These are phyloP conservation scores for Drosophila arizonae DNA, from an alignment of 1,140 invertebrate species.

Conservation along the genomic window DNA sequence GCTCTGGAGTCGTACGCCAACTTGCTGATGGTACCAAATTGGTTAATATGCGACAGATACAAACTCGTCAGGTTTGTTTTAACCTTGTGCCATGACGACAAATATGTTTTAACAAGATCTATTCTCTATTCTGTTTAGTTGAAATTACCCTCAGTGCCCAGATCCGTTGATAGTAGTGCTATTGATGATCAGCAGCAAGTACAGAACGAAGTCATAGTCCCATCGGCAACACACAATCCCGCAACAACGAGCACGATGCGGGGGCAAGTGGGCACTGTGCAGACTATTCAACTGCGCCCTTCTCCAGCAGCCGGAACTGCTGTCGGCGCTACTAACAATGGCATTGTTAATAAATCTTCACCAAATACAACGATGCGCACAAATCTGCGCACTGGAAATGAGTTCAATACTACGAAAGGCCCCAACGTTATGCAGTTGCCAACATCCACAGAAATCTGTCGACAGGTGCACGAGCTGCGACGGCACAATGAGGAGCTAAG, in stretches of 20 bases:
- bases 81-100: background rate
- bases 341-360: conserved; percentile 34
- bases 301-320: conserved; percentile 34
- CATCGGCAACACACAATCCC: conserved; percentile 20
- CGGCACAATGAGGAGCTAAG: conserved; percentile 75
- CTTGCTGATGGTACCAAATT: conserved; percentile 67
- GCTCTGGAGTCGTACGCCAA: conserved; percentile 69
- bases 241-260: conserved; percentile 44
- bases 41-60: conserved; percentile 67
- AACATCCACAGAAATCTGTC: conserved; percentile 71
- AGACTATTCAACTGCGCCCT: conserved; percentile 65
- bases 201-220: conserved; percentile 21
- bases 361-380: conserved; percentile 19
- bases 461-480: conserved; percentile 72
- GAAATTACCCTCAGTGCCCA: conserved; percentile 49
- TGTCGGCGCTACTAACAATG: conserved; percentile 42
- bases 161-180: conserved; percentile 11
- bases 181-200: conserved; percentile 51
- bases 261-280: conserved; percentile 67
- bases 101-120: conserved; percentile 1
- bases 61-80: conserved; percentile 60
- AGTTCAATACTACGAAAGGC: conserved; percentile 37
- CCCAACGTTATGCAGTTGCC: conserved; percentile 70
- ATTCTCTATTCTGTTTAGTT: conserved; percentile 25
- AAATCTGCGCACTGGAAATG: conserved; percentile 17